Base-by-base conservation (phyloP, 2,113 vertebrate genomes). In the Semicossyphus pulcher region DNA sequence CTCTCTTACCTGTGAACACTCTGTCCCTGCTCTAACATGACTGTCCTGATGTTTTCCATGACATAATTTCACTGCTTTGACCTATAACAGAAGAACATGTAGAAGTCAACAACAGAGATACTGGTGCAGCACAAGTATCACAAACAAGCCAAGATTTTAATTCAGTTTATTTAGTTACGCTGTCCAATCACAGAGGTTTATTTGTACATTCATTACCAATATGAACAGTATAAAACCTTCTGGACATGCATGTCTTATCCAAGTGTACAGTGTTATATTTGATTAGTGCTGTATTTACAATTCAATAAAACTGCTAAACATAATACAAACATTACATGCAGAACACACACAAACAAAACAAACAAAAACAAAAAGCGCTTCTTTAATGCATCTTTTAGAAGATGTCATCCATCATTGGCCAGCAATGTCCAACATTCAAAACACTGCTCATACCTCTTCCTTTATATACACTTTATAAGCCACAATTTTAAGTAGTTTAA, bases 351-450 rank as follows among this genome's bases (percentile, higher is more conserved):
- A 88, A 59, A 83, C 74, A 71, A 52, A 72, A 59, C n/a, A 62
- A 85, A 32, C 67, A 80, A 39, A 81, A 72, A 59, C 29, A 34
- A 36, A 57, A 57, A 28, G 34, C 6, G 2, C 32, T 39, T 53
- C 60, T 26, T 67, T 14, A 86, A 66, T 15, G 62, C 32, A 57
- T 78, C 51, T 66, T 34, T 79, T 41, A 74, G 70, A 78, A 78
- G 76, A 69, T 85, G 66, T 80, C 80, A 48, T 82, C 82, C 85
- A 87, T 77, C 88, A 93, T 93, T 94, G 93, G 66, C 92, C 93
- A 88, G 89, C 91, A 92, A 94, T 92, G 87, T 86, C 74, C 56
- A 61, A 71, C 73, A 83, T 72, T 76, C 37, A 79, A 76, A 85
- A 76, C 71, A 74, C 70, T 60, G 65, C 76, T 68, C 58, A 60